Evolutionary conservation across 2,797 vertebrate species (phyloP), one percentile per base, ranked within the genome.

Genomic region (Poeciliopsis paucimaculata): DNA sequence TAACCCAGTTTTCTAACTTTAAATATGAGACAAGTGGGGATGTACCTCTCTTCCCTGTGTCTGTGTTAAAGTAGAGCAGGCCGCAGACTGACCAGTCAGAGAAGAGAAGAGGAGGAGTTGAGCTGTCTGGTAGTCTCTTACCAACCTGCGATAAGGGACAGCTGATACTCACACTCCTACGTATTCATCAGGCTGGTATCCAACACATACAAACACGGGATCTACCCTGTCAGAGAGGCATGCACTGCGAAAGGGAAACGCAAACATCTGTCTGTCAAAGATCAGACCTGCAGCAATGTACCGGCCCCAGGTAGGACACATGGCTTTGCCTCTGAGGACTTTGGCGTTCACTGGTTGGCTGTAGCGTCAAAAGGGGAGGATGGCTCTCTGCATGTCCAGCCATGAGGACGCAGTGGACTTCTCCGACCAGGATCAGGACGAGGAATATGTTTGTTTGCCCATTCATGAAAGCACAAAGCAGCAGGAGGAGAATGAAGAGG

Each of bases 61-160:
- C 53, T 87, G 66, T 78, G 53, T 34, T 64, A 26, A 82, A 89
- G 79, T 92, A 66, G 84, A 84, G 78, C 47, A 82, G 84, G 41
- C 88, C 87, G 76, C 55, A 80, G 49, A 82, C 46, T 80, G 72
- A 84, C 89, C 89, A 89, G 78, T 88, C 81, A 88, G 80, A 83
- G 74, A 77, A 57, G n/a, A 84, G 78, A 84, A 2, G 55, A 77
- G 93, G 94, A 90, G 95, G 91, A 90, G 93, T 88, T 72, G 5
- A 45, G 53, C 53, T 83, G 51, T 80, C 78, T 78, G 73, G 70
- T 79, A 70, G 46, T 89, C 73, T 84, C 47, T 46, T 16, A 18
- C 46, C 7, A 75, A 72, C 75, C 75, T 73, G 77, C 64, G 71
- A 74, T 77, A 75, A 23, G 64, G 62, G 55, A 93, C 84, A 83